phyloP scores from a whole-genome alignment of 2,888 invertebrate genomes.

The Thera britannica region DNA sequence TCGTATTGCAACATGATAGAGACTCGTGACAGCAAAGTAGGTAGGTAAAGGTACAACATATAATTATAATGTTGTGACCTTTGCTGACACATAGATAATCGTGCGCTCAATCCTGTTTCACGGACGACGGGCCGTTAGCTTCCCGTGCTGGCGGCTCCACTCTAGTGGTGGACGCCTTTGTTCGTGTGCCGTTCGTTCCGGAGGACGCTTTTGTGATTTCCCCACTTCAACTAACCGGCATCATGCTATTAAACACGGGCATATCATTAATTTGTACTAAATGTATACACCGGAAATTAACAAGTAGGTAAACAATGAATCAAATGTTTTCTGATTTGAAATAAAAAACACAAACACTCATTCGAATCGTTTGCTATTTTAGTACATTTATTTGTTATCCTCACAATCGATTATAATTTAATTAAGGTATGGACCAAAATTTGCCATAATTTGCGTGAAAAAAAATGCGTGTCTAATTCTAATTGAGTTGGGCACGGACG shows the following conservation, averaged over 20 bases:
- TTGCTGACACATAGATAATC: conserved; percentile 45
- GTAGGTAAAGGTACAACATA: conserved; percentile 11
- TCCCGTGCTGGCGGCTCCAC: conserved; percentile 54
- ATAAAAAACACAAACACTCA: not conserved
- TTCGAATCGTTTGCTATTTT: not conserved
- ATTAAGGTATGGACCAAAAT: too few relatives aligned
- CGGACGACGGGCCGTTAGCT: conserved; percentile 56
- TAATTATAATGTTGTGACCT: conserved; percentile 40
- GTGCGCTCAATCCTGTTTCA: conserved; percentile 50
- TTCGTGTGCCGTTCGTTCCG: conserved; percentile 59
- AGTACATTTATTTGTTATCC: not conserved
- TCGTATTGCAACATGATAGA: not conserved
- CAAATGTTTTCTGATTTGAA: not conserved
- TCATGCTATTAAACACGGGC: conserved; percentile 40
- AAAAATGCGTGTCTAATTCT: too few relatives aligned
- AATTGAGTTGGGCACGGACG: too few relatives aligned
- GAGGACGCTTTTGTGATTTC: conserved; percentile 53
- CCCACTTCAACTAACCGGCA: conserved; percentile 44
- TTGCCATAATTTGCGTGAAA: too few relatives aligned
- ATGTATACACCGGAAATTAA: conserved; percentile 23
- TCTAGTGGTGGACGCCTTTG: conserved; percentile 48
- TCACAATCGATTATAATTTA: not conserved
- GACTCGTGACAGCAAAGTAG: conserved; percentile 19
- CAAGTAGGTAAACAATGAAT: conserved; percentile 10
- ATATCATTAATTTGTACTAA: conserved; percentile 34